Base-by-base conservation (phyloP, 1,140 invertebrate species). In the Eciton burchellii region DNA sequence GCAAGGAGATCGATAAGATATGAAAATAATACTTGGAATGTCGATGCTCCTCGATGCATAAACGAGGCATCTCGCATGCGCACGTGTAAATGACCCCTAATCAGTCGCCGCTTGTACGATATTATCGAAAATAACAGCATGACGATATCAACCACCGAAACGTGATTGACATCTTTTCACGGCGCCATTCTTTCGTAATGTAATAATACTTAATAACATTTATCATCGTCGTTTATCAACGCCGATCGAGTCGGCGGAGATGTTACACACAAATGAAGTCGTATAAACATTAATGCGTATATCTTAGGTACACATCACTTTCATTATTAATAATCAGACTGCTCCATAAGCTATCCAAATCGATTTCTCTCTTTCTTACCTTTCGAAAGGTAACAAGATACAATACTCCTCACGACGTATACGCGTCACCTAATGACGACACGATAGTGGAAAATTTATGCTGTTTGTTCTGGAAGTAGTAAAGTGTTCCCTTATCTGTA, bases 51-150 rank as follows among this genome's bases (percentile, higher is more conserved):
- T 11, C 24, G 12, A 24, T 66, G 12, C 49, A 52, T 85, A 62
- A 24, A 57, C 14, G 3, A 54, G 57, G 29, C 60, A 43, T n/a
- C 2, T 41, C 24, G 5, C 4, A 26, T 21, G n/a, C 12, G 12
- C 59, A 49, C 29, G 26, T 79, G 83, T 89, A 81, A 87, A 89
- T 26, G 60, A 89, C 73, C 68, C 70, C 71, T 83, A 87, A 88
- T 89, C 84, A 29, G 56, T 62, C 86, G 35, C 24, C 26, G 35
- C 12, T 83, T 81, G 16, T 12, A 5, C 29, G 47, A 21, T 8
- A 26, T 14, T 71, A 59, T 54, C 21, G 29, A 9, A 14, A 24
- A 12, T 26, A 16, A 35, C 35, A 52, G 21, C 19, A 54, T 26
- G 47, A 60, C 35, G n/a, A 62, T 54, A 68, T 45, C 52, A 43